Evolutionary conservation across 2,888 invertebrate species (phyloP).

Genomic region (Leptinotarsa juncta): DNA sequence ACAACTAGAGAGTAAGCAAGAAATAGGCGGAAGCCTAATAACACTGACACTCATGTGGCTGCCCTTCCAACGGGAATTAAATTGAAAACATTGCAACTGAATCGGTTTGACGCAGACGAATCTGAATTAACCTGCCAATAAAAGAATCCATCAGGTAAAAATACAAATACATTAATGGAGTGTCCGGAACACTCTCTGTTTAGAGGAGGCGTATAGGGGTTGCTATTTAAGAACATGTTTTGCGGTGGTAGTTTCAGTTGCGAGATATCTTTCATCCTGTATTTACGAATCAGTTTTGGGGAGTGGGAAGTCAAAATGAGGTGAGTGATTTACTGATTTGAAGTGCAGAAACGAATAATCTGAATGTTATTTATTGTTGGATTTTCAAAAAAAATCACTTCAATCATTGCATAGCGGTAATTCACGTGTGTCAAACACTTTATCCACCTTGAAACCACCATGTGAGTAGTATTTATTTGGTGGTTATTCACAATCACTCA

Average conservation of each 20-base stretch:
- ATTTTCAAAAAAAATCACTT: no score
- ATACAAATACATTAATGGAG: conserved; percentile 30
- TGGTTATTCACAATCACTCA: no score
- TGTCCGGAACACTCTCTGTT: conserved; percentile 39
- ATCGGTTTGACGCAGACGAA: conserved; percentile 27
- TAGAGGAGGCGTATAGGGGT: conserved; percentile 30
- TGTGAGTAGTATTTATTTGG: no score
- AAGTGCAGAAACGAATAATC: no score
- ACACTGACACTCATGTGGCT: no score
- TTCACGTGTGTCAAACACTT: no score
- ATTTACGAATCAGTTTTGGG: not conserved
- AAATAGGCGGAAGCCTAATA: no score
- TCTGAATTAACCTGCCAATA: conserved; percentile 35
- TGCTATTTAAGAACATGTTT: conserved; percentile 37
- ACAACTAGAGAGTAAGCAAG: not conserved
- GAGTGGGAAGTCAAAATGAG: conserved; percentile 24
- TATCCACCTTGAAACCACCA: no score
- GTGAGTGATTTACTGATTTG: conserved; percentile 1
- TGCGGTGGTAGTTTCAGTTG: conserved; percentile 20
- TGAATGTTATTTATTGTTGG: not conserved
- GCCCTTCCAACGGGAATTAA: not conserved
- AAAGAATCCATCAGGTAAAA: conserved; percentile 36
- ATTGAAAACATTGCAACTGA: conserved; percentile 18
- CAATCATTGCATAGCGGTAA: no score
- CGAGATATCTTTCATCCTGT: conserved; percentile 10